Evolutionary conservation across 2,888 invertebrate genomes (phyloP).

Genomic region (Patella caerulea): DNA sequence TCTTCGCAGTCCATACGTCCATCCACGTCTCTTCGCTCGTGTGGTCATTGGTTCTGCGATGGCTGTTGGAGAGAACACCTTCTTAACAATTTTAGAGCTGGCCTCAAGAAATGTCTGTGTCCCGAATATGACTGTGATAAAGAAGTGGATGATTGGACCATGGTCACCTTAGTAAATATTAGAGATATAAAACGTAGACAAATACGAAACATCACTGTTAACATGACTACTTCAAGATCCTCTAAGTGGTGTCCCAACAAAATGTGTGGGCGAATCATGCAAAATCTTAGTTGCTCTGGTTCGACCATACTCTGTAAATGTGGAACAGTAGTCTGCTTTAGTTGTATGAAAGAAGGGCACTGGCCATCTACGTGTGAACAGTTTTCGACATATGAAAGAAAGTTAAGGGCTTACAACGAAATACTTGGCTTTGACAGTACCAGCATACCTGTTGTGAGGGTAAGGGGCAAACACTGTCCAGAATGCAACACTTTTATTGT

Average conservation of each 20-base stretch:
- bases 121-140: not conserved
- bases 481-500: slow-evolving; percentile 46
- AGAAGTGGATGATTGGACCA: not conserved
- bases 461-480: slow-evolving; percentile 49
- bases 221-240: not conserved
- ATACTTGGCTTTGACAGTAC: slow-evolving; percentile 22
- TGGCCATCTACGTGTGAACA: slow-evolving; percentile 51
- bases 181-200: not conserved
- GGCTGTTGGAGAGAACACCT: slow-evolving; percentile 29
- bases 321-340: slow-evolving; percentile 43
- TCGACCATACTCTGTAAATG: slow-evolving; percentile 35
- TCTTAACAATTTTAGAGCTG: not conserved
- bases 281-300: not conserved
- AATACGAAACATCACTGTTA: not conserved
- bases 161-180: not conserved
- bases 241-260: not conserved
- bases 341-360: slow-evolving; percentile 46
- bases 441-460: slow-evolving; percentile 16
- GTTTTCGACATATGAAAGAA: slow-evolving; percentile 32
- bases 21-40: slow-evolving; percentile 29
- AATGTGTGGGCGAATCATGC: not conserved
- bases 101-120: not conserved
- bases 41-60: slow-evolving; percentile 40
- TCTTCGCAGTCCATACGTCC: not conserved
- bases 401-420: slow-evolving; percentile 24